phyloP scores from a whole-genome alignment of 1,140 invertebrate genomes.

The Hycleus cichorii region DNA sequence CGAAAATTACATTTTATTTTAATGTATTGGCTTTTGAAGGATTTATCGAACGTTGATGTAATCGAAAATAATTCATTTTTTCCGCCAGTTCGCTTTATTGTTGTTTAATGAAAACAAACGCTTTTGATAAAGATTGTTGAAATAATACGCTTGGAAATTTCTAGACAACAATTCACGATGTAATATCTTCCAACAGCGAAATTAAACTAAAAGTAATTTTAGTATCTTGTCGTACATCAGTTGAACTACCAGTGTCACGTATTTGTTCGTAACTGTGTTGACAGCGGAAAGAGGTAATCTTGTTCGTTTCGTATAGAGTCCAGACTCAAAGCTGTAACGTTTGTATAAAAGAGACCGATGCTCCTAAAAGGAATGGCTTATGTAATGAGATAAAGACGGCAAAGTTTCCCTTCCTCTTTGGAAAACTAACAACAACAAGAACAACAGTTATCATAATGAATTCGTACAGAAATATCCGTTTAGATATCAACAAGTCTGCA shows the following conservation, averaged over 20 bases:
- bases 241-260: conserved; percentile 6
- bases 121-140: too few relatives aligned
- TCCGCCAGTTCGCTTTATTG: too few relatives aligned
- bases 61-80: too few relatives aligned
- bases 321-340: conserved; percentile 8
- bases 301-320: conserved; percentile 7
- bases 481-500: too few relatives aligned
- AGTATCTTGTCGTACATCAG: conserved; percentile 1
- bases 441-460: neutral
- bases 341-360: conserved; percentile 1
- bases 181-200: neutral
- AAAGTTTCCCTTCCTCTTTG: neutral
- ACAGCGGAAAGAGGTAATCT: conserved; percentile 16
- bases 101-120: too few relatives aligned
- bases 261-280: conserved; percentile 9
- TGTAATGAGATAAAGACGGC: conserved; percentile 3
- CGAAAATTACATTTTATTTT: conserved; percentile 31
- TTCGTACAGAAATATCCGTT: too few relatives aligned
- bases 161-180: neutral
- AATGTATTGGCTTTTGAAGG: conserved; percentile 10
- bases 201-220: conserved; percentile 1
- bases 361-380: conserved; percentile 4
- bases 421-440: neutral
- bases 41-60: too few relatives aligned
- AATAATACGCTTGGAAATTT: too few relatives aligned